Conservation (phyloP, 2,888 invertebrate genomes). For the Apomyelois bistriatella region DNA sequence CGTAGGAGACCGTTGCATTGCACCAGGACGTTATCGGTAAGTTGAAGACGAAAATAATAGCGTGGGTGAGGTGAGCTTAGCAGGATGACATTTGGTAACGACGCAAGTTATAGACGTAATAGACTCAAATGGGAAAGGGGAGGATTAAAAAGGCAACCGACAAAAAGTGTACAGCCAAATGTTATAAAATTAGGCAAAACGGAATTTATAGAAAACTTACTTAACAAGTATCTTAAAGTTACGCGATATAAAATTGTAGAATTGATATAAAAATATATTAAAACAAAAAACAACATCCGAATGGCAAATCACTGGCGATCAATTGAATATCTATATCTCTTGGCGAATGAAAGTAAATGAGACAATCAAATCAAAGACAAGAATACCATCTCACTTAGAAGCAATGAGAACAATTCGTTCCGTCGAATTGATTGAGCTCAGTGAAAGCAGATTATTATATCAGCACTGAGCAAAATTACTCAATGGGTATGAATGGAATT, state of each 20-base stretch:
- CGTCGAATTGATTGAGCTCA: slow-evolving; percentile 31
- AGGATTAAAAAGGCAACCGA: too few species aligned
- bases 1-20: slow-evolving; percentile 42
- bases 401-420: slow-evolving; percentile 30
- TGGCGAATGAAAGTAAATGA: slow-evolving; percentile 7
- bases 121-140: neutral
- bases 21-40: slow-evolving; percentile 31
- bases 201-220: too few species aligned
- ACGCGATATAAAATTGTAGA: too few species aligned
- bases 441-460: slow-evolving; percentile 35
- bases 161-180: too few species aligned
- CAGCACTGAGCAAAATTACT: slow-evolving; percentile 8
- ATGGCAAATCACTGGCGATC: neutral
- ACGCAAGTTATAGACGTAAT: neutral
- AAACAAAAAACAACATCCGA: too few species aligned
- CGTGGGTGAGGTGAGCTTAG: slow-evolving; percentile 39
- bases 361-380: slow-evolving; percentile 5
- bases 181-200: too few species aligned
- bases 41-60: slow-evolving; percentile 23
- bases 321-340: neutral
- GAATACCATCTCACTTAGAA: slow-evolving; percentile 1
- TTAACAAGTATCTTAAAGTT: too few species aligned
- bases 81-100: slow-evolving; percentile 27
- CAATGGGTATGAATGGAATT: neutral
- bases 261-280: too few species aligned